A percentile compares a stretch with the other conserved stretches of the same genome.
These are phyloP conservation scores for Dolichopus griseipennis DNA, from an alignment of 2,888 invertebrate genomes.

Conservation along the genomic window DNA sequence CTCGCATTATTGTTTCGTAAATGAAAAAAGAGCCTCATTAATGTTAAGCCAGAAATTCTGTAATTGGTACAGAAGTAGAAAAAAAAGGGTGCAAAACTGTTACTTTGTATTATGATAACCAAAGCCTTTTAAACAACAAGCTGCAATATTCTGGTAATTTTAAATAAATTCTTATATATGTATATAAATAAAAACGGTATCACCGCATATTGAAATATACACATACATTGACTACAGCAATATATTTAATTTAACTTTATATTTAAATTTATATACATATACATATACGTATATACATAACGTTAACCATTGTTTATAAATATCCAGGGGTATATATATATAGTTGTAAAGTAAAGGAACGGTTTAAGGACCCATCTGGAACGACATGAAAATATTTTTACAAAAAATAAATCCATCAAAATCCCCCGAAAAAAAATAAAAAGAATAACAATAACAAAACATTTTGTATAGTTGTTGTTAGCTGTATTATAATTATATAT, in stretches of 20 bases:
- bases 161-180: neutral
- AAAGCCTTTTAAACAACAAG: neutral
- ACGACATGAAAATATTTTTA: conserved; percentile 14
- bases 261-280: neutral
- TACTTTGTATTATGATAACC: neutral
- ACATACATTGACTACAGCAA: too few relatives aligned
- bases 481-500: neutral
- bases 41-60: conserved; percentile 6
- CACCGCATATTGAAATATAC: too few relatives aligned
- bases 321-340: neutral
- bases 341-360: neutral
- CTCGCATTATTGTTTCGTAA: neutral
- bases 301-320: neutral
- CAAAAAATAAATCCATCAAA: conserved; percentile 17
- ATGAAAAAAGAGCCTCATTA: neutral
- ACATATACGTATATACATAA: neutral
- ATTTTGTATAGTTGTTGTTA: neutral
- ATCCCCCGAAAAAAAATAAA: conserved; percentile 9
- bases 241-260: too few relatives aligned
- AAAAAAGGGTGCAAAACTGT: conserved; percentile 1
- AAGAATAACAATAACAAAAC: neutral
- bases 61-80: neutral
- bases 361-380: conserved; percentile 15
- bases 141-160: neutral
- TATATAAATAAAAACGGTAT: neutral